A percentile compares a stretch with the other conserved stretches of the same genome.
Conservation (phyloP, 30 jellyfish, hydroid and myxozoan genomes). For the Turritopsis rubra region DNA sequence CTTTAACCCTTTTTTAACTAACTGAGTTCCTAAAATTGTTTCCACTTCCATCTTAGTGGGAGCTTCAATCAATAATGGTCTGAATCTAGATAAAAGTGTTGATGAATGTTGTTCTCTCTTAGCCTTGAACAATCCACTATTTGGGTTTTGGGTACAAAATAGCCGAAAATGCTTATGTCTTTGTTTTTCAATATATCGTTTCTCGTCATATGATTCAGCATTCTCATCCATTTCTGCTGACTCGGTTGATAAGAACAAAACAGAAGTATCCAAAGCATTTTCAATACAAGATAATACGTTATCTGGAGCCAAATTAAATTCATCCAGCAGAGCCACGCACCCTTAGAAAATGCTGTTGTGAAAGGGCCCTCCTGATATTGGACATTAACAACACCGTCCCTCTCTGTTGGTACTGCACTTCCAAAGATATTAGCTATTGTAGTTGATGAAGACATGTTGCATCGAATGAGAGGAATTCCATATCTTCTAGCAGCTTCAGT, state of each 20-base stretch:
- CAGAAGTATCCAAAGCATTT: slow-evolving; percentile 12
- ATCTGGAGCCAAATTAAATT: slow-evolving; percentile 23
- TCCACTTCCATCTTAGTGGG: neutral
- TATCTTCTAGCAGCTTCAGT: slow-evolving; percentile 21
- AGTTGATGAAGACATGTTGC: slow-evolving; percentile 17
- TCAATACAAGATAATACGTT: slow-evolving; percentile 10
- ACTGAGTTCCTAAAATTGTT: neutral
- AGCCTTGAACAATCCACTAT: slow-evolving; percentile 12
- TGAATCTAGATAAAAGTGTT: slow-evolving; percentile 17
- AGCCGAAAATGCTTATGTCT: slow-evolving; percentile 5
- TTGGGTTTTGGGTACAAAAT: slow-evolving; percentile 18
- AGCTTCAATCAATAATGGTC: neutral
- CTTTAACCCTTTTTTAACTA: neutral
- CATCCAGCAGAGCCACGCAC: slow-evolving; percentile 21
- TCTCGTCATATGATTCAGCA: slow-evolving; percentile 15
- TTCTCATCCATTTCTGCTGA: slow-evolving; percentile 1
- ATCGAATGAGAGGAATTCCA: slow-evolving; percentile 10
- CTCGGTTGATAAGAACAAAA: slow-evolving; percentile 6
- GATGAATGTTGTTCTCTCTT: slow-evolving; percentile 23
- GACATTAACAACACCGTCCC: neutral
- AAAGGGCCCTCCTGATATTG: slow-evolving; percentile 18
- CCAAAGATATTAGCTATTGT: slow-evolving; percentile 1
- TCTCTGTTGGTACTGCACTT: slow-evolving; percentile 15
- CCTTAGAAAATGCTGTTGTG: slow-evolving; percentile 1
- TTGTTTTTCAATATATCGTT: slow-evolving; percentile 2